phyloP scores from a whole-genome alignment of 2,113 vertebrate species.

The Marmota flaviventris region DNA sequence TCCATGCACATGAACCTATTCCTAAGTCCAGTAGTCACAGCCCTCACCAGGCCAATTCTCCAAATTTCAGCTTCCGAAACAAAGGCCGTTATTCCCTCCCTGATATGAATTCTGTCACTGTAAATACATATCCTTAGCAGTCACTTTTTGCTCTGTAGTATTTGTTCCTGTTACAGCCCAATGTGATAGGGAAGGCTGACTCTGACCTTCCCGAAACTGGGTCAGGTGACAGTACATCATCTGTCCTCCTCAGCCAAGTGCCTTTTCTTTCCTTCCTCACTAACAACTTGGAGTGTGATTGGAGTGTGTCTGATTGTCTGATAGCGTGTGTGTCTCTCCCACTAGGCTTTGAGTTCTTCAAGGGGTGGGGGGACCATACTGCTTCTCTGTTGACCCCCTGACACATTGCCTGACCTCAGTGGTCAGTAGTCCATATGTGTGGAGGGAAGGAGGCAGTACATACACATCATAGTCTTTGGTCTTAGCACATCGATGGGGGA shows the following conservation, averaged over 20 bases:
- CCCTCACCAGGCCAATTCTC: background rate
- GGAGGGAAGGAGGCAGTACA: rapidly evolving
- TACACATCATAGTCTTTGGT: rapidly evolving
- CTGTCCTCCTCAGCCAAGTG: background rate
- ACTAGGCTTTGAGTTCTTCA: background rate
- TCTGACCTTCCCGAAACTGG: background rate
- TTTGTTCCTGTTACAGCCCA: background rate
- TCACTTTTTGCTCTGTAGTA: background rate
- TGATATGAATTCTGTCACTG: background rate
- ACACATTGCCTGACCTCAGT: too few species aligned
- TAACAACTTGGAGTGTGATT: too few species aligned
- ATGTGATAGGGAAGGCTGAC: rapidly evolving
- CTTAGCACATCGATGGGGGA: too few species aligned
- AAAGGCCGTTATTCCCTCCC: background rate
- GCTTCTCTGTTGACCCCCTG: background rate
- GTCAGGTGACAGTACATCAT: background rate
- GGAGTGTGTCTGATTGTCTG: background rate
- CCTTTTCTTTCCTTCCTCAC: background rate
- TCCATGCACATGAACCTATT: rapidly evolving
- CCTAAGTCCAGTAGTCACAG: background rate
- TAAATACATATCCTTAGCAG: background rate
- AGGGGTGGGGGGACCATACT: too few species aligned
- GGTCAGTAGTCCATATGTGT: rapidly evolving
- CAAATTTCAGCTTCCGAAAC: background rate
- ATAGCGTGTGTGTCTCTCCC: background rate